Evolutionary conservation across 1,140 invertebrate genomes (phyloP), one percentile per base, ranked within the genome.

Genomic region (Thaumetopoea pityocampa): DNA sequence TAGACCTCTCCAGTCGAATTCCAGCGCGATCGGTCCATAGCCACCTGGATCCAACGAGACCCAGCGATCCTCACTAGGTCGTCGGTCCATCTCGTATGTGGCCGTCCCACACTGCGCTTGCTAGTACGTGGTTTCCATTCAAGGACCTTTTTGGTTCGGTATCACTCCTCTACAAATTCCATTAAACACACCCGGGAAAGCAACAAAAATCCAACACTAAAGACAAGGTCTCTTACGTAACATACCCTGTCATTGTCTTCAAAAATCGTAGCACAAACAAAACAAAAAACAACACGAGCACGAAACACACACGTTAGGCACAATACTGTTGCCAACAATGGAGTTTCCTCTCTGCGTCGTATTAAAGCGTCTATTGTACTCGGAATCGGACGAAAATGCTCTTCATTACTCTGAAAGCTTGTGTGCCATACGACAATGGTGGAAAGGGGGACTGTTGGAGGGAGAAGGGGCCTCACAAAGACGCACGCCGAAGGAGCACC

Each of bases 401-500:
- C 78, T 82, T 82, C 78, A 82, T 82, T 82, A 82, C 70, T 69
- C 56, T 82, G 78, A 82, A 82, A 82, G 78, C 74, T 76, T 73
- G 70, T 78, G 70, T 80, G 71, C 73, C 60, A 46, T 74, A 65
- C 69, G 67, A 81, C 74, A 79, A 79, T 78, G 59, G 66, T 20
- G 33, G 26, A 36, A 36, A 43, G 33, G 49, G 38, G 23, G 19
- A 16, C 5, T n/a, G 14, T 16, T 20, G 45, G 60, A 47, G 51
- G 50, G 48, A 19, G 57, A 48, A 58, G 51, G 58, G 32, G 49
- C 34, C 22, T 38, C 33, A 73, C 72, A 82, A 82, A 76, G 72
- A 65, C 62, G 57, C 54, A 57, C 43, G 48, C 35, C 41, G 64
- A 72, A 67, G 67, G 65, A 70, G 56, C 50, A 47, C 45, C 46